phyloP scores from a whole-genome alignment of 1,140 invertebrate genomes.

The Cherax destructor region DNA sequence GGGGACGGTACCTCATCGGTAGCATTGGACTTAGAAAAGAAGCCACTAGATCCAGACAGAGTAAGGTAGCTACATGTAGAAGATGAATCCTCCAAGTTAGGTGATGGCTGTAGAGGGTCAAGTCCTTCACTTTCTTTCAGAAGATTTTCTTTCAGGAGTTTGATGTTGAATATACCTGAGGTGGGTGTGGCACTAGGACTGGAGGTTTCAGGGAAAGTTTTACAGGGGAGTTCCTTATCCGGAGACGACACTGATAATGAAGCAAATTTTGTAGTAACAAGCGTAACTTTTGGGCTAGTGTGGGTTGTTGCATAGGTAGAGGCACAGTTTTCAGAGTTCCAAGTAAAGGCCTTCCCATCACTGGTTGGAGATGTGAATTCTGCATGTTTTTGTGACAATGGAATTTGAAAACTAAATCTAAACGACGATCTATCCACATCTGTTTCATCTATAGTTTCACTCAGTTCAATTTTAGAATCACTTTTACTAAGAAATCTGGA shows the following conservation, averaged over 20 bases:
- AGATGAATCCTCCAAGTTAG: conserved; percentile 70
- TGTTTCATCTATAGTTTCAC: conserved; percentile 51
- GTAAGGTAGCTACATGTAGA: conserved; percentile 70
- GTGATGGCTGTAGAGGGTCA: conserved; percentile 69
- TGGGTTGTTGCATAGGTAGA: conserved; percentile 59
- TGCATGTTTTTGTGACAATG: conserved; percentile 39
- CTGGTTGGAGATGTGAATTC: conserved; percentile 36
- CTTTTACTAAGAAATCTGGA: conserved; percentile 65
- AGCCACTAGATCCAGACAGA: conserved; percentile 71
- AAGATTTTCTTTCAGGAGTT: conserved; percentile 68
- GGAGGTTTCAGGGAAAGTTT: conserved; percentile 64
- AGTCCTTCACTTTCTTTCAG: conserved; percentile 69
- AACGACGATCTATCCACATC: conserved; percentile 41
- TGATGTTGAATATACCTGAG: conserved; percentile 70
- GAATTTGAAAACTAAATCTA: conserved; percentile 59
- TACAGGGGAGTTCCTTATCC: conserved; percentile 56
- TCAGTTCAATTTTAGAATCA: conserved; percentile 56
- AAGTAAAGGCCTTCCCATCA: conserved; percentile 43
- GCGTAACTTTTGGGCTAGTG: conserved; percentile 67
- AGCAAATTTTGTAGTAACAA: conserved; percentile 71
- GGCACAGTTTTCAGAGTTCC: conserved; percentile 59
- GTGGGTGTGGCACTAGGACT: conserved; percentile 63
- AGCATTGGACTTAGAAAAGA: conserved; percentile 70
- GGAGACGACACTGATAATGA: conserved; percentile 65
- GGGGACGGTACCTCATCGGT: conserved; percentile 68